Conservation (phyloP, 2,797 vertebrate genomes). For the Trachops cirrhosus region DNA sequence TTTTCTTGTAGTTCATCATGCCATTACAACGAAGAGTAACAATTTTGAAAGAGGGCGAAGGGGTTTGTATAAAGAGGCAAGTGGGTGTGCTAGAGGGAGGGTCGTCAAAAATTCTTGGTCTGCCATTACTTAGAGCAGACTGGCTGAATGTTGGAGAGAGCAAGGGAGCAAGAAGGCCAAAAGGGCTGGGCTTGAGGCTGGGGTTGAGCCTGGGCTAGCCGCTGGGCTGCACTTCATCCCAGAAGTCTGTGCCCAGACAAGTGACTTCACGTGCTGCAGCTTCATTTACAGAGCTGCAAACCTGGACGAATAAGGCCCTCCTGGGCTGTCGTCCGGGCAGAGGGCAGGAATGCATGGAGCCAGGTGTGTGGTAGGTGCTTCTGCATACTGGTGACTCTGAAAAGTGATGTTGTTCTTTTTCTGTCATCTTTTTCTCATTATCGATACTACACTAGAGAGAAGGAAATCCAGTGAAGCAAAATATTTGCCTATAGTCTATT, state of each 20-base stretch:
- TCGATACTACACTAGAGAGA: neutral
- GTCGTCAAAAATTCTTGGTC: neutral
- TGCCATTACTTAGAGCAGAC: neutral
- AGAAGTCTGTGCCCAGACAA: conserved; percentile 20
- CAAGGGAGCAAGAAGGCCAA: neutral
- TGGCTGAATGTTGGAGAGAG: neutral
- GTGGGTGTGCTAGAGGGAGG: neutral
- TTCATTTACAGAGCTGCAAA: neutral
- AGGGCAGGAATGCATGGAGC: fast-evolving
- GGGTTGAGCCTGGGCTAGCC: neutral
- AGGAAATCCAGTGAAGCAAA: neutral
- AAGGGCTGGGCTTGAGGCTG: neutral
- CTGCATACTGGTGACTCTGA: fast-evolving
- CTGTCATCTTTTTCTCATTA: neutral
- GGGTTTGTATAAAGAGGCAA: neutral
- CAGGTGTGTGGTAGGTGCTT: neutral
- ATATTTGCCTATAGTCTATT: neutral
- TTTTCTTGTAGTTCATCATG: neutral
- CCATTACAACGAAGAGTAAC: neutral
- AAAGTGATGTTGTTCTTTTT: neutral
- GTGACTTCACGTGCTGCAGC: neutral
- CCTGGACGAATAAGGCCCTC: neutral
- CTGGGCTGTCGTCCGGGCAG: neutral
- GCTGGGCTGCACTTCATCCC: neutral
- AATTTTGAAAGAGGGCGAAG: neutral